A percentile compares a stretch with the other conserved stretches of the same genome.
phyloP scores from a whole-genome alignment of 2,797 vertebrate genomes.

The Sebastes goodei region DNA sequence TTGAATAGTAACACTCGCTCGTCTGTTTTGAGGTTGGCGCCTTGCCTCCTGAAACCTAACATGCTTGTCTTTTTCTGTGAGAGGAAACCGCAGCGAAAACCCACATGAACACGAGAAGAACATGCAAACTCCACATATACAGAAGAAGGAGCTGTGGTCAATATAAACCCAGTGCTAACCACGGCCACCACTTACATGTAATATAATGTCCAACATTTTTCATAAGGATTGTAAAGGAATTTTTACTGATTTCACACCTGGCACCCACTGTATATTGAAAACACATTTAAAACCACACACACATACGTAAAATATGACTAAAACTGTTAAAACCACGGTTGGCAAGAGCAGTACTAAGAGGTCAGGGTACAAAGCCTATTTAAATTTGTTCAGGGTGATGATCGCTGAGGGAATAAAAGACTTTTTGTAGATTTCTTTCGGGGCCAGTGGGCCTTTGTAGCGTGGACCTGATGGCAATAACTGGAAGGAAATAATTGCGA shows the following conservation, averaged over 20 bases:
- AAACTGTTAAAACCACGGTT: no score
- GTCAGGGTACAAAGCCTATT: no score
- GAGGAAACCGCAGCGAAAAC: conserved; percentile 31
- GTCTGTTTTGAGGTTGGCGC: conserved; percentile 17
- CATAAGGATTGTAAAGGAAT: not conserved
- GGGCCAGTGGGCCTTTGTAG: no score
- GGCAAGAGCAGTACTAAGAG: no score
- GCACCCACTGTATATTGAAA: not conserved
- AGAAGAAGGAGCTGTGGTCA: not conserved
- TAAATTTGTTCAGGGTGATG: no score
- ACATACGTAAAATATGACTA: no score
- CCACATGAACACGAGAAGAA: conserved; percentile 14
- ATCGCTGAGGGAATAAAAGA: no score
- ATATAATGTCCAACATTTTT: not conserved
- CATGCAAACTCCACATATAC: not conserved
- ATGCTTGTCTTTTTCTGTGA: conserved; percentile 5
- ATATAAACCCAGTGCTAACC: not conserved
- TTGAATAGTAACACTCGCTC: not conserved
- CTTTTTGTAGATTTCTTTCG: no score
- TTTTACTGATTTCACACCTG: not conserved
- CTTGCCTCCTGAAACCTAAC: not conserved
- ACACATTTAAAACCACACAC: no score
- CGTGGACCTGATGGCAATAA: no score
- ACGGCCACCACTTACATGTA: not conserved
- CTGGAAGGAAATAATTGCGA: not conserved